Base-by-base conservation (phyloP, 2,888 invertebrate species). In the Micoletzkya japonica region DNA sequence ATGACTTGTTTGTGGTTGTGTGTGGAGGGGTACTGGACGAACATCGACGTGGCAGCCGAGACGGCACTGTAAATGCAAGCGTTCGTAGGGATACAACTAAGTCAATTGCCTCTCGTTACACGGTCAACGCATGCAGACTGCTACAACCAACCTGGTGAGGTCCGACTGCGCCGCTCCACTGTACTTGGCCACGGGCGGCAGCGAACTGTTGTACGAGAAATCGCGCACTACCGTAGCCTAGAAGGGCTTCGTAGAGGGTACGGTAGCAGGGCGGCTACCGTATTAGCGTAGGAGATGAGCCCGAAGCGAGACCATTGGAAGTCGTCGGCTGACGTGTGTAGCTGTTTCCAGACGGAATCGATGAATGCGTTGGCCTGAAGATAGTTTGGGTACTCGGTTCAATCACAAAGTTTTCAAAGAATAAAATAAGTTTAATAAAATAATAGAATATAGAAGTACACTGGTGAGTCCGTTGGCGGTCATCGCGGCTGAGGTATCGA, bases 401-500 rank as follows among this genome's bases (percentile, higher is more conserved):
- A 52, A 20, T 28, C 28, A 20, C 10, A 2, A 24, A n/a, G 2
- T 26, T 26, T 2, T 20, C 10, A 4, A 28, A 56, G 10, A 32
- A 14, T 26, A 17, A 32, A 2, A 2, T 2, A 30, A 10, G 17
- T 10, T 1, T 7, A 56, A 3, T 56, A 1, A 1, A 30, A 20
- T 10, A 30, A 30, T 6, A 56, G 32, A 52, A 2, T 26, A 52
- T n/a, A n/a, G 30, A 34, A 34, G 2, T 20, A 63, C 63, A 24
- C 32, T 50, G 32, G 32, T 63, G 24, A 63, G 20, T 49, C 63
- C 63, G 10, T 32, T 32, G 10, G 34, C 20, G 1, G 63, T 63
- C 63, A 63, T 63, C 20, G 49, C 63, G 17, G 63, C 20, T n/a
- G 49, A 49, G 20, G 63, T 26, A 63, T 63, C 63, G 20, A 63